These are phyloP conservation scores for Lordiphosa clarofinis DNA, from an alignment of 1,140 invertebrate genomes.

Conservation along the genomic window DNA sequence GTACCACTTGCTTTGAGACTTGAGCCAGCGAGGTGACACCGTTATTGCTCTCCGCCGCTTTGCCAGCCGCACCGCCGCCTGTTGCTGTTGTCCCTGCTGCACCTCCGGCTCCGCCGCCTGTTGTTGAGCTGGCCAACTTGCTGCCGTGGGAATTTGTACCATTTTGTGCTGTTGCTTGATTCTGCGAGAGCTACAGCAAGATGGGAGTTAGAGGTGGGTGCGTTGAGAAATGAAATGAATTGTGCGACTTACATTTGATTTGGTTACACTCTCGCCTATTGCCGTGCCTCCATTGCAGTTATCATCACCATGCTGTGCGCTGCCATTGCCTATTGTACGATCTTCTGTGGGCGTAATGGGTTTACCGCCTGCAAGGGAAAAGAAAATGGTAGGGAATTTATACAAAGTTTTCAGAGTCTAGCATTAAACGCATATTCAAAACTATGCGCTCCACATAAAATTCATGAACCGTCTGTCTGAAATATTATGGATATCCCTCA, in stretches of 20 bases:
- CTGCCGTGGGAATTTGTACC: conserved; percentile 78
- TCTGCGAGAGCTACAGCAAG: conserved; percentile 64
- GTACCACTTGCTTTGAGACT: conserved; percentile 79
- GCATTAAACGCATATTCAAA: too few species aligned
- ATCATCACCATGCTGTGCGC: conserved; percentile 67
- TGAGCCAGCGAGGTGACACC: conserved; percentile 71
- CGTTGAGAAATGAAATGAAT: background rate
- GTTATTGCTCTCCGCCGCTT: conserved; percentile 54
- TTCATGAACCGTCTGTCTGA: too few species aligned
- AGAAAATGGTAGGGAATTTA: background rate
- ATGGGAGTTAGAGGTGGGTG: background rate
- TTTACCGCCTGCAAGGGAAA: conserved; percentile 82
- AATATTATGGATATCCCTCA: too few species aligned
- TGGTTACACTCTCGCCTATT: conserved; percentile 69
- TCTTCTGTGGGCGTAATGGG: conserved; percentile 87
- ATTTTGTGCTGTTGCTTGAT: conserved; percentile 78
- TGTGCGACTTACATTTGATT: conserved; percentile 61
- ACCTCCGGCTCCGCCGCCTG: conserved; percentile 24
- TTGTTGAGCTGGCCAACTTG: conserved; percentile 46
- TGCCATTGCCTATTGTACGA: conserved; percentile 76
- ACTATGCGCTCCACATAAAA: too few species aligned
- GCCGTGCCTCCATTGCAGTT: conserved; percentile 61
- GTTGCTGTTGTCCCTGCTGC: conserved; percentile 25
- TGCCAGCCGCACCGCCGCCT: conserved; percentile 17
- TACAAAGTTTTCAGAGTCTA: too few species aligned